Evolutionary conservation across 2,888 invertebrate genomes (phyloP).

Genomic region (Limenitis camilla): DNA sequence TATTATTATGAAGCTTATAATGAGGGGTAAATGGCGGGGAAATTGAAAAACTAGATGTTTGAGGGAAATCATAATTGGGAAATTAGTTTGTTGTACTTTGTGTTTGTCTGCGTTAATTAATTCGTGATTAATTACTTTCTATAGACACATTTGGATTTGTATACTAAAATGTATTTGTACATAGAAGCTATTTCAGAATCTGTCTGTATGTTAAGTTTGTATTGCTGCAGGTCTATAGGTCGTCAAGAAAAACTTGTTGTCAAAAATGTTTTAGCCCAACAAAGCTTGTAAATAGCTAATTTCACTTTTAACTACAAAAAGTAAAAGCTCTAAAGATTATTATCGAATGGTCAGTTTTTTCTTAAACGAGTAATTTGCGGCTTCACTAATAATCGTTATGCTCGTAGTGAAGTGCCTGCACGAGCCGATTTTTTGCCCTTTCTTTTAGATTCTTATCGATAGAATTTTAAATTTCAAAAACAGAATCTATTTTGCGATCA

Average conservation of each 20-base stretch:
- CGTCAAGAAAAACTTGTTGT: too few relatives aligned
- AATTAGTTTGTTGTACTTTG: not conserved
- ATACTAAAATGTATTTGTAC: too few relatives aligned
- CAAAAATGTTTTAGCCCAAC: too few relatives aligned
- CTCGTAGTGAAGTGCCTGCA: constrained; percentile 4
- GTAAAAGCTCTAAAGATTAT: constrained; percentile 1
- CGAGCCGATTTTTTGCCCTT: constrained; percentile 16
- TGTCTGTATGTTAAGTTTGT: too few relatives aligned
- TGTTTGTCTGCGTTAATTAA: not conserved
- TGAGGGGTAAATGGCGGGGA: constrained; percentile 10
- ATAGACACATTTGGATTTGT: too few relatives aligned
- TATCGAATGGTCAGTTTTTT: constrained; percentile 6
- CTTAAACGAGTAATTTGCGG: constrained; percentile 9
- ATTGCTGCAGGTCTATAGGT: too few relatives aligned
- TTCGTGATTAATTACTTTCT: too few relatives aligned
- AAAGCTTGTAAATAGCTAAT: not conserved
- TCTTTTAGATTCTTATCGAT: constrained; percentile 2
- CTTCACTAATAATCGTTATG: constrained; percentile 7
- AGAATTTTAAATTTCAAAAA: not conserved
- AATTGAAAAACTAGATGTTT: constrained; percentile 6
- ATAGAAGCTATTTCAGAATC: too few relatives aligned
- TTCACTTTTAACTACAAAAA: constrained; percentile 1
- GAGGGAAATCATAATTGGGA: not conserved
- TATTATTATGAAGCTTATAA: constrained; percentile 20
- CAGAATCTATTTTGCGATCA: not conserved